phyloP scores from a whole-genome alignment of 2,797 vertebrate species.

The Toxotes lorentzi region DNA sequence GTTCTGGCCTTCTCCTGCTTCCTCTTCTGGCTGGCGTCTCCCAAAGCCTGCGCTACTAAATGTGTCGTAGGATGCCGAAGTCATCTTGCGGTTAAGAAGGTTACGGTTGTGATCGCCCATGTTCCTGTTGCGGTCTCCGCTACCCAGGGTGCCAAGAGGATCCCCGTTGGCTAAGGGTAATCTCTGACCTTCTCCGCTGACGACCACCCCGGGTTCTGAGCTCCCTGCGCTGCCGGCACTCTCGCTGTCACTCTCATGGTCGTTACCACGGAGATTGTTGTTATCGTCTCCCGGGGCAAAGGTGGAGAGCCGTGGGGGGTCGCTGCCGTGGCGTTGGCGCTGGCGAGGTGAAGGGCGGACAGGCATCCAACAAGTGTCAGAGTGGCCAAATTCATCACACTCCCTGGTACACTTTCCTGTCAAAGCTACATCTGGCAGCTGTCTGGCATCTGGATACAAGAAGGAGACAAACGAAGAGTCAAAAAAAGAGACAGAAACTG shows the following conservation, averaged over 20 bases:
- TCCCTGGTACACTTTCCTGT: conserved; percentile 97
- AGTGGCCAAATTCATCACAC: conserved; percentile 96
- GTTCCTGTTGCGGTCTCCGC: conserved; percentile 87
- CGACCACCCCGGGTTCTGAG: conserved; percentile 78
- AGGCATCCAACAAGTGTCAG: conserved; percentile 98
- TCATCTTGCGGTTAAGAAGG: conserved; percentile 97
- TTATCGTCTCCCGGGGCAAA: conserved; percentile 94
- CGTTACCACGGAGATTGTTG: conserved; percentile 87
- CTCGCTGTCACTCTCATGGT: conserved; percentile 85
- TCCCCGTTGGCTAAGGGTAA: conserved; percentile 94
- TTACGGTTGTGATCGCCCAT: conserved; percentile 92
- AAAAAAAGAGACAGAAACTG: not conserved
- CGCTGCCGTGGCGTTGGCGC: conserved; percentile 87
- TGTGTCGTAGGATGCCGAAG: conserved; percentile 95
- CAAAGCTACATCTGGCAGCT: conserved; percentile 96
- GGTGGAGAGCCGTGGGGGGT: conserved; percentile 95
- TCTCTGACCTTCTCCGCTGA: conserved; percentile 78
- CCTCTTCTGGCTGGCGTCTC: conserved; percentile 88
- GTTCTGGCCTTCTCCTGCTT: conserved; percentile 80
- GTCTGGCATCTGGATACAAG: conserved; percentile 90
- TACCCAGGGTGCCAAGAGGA: conserved; percentile 83
- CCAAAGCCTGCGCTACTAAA: conserved; percentile 94
- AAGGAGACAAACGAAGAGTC: conserved; percentile 17
- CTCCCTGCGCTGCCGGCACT: conserved; percentile 82
- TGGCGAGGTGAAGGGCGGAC: conserved; percentile 92